A percentile compares a stretch with the other conserved stretches of the same genome.
Conservation (phyloP, 53 echinoderm and acorn worm genomes). For the Patiria pectinifera region DNA sequence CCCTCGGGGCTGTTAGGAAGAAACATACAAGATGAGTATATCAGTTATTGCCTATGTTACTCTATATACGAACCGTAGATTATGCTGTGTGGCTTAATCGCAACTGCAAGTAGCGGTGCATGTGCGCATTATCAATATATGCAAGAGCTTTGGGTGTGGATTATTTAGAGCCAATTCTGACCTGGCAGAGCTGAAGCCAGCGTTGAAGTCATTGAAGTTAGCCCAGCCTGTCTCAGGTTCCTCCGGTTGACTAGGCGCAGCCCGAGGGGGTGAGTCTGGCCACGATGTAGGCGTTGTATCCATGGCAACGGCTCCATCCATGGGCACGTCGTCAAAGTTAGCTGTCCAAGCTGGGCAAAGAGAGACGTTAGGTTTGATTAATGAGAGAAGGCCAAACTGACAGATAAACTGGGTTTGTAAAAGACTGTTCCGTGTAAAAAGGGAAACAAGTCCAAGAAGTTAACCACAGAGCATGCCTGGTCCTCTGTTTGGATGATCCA, state of each 20-base stretch:
- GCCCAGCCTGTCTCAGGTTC: slow-evolving; percentile 92
- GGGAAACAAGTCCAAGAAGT: too few species aligned
- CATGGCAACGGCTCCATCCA: slow-evolving; percentile 93
- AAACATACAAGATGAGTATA: not conserved
- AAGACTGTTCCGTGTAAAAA: too few species aligned
- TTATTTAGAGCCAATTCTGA: not conserved
- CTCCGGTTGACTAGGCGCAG: slow-evolving; percentile 27
- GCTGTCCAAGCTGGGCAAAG: slow-evolving; percentile 84
- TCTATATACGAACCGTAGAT: too few species aligned
- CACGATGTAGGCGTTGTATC: slow-evolving; percentile 91
- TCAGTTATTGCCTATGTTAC: not conserved
- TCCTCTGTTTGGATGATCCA: too few species aligned
- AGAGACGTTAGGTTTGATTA: too few species aligned
- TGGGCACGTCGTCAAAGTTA: slow-evolving; percentile 84
- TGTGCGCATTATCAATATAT: too few species aligned
- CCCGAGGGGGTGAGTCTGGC: slow-evolving; percentile 71
- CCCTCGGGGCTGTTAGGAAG: slow-evolving; percentile 53
- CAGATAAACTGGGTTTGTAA: too few species aligned
- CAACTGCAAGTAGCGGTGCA: too few species aligned
- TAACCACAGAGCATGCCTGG: too few species aligned
- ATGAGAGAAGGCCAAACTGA: too few species aligned
- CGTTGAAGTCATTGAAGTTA: slow-evolving; percentile 92
- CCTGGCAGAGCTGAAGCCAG: slow-evolving; percentile 76
- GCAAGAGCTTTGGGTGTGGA: not conserved
- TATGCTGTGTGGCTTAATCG: too few species aligned